These are phyloP conservation scores for Taeniopygia guttata DNA, from an alignment of 2,797 vertebrate species.

Conservation along the genomic window DNA sequence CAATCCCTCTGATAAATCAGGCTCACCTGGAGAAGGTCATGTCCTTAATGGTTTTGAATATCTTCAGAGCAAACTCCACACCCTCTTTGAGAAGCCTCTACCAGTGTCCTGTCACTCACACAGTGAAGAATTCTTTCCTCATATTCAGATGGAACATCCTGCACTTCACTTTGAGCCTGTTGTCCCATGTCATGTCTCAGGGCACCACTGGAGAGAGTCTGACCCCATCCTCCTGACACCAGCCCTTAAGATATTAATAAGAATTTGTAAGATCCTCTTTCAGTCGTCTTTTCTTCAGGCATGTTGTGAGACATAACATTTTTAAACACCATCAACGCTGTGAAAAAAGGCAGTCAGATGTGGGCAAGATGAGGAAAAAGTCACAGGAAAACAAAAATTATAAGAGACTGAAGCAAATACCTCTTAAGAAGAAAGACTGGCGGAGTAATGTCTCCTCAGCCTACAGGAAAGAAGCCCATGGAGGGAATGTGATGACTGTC, in stretches of 20 bases:
- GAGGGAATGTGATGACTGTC: not conserved
- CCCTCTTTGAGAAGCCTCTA: not conserved
- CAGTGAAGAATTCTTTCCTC: not conserved
- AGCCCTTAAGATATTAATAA: not conserved
- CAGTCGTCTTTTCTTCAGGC: not conserved
- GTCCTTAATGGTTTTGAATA: not conserved
- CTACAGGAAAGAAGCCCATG: not conserved
- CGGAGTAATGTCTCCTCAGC: not conserved
- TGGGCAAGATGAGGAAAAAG: not conserved
- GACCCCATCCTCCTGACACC: not conserved
- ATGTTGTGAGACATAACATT: not conserved
- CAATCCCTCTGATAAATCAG: not conserved
- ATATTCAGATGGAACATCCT: not conserved
- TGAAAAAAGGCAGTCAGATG: not conserved
- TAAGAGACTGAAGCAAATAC: not conserved
- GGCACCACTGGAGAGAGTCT: not conserved
- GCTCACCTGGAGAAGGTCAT: not conserved
- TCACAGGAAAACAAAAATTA: not conserved
- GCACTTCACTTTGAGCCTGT: too few relatives aligned
- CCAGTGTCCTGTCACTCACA: not conserved
- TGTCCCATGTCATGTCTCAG: not conserved
- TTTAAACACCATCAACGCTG: not conserved
- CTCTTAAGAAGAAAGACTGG: not conserved
- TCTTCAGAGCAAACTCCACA: not conserved
- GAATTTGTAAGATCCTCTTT: not conserved